These are phyloP conservation scores for Brachirus orientalis DNA, from an alignment of 2,113 vertebrate species.

Conservation along the genomic window DNA sequence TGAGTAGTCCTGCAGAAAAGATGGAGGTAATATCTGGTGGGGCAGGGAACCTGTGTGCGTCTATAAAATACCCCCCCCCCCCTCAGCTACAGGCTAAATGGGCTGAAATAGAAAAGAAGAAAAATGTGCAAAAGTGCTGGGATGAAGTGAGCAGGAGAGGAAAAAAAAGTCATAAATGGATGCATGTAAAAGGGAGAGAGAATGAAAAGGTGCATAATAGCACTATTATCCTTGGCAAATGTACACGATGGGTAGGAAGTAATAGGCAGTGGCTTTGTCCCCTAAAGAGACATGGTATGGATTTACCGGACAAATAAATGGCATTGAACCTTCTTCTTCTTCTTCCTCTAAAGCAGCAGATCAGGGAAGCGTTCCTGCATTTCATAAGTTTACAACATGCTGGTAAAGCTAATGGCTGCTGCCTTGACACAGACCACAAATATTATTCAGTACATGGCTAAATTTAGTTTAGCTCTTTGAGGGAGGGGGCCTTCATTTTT, in stretches of 20 bases:
- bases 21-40: slow-evolving; percentile 11
- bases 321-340: slow-evolving; percentile 24
- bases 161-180: too few relatives aligned
- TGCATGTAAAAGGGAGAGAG: slow-evolving; percentile 38
- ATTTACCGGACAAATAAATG: slow-evolving; percentile 32
- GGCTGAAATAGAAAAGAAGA: slow-evolving; percentile 39
- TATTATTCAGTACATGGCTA: not conserved
- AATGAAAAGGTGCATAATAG: slow-evolving; percentile 58
- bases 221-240: slow-evolving; percentile 44
- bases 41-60: not conserved
- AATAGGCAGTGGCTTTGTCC: slow-evolving; percentile 38
- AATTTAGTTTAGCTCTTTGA: too few relatives aligned
- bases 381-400: not conserved
- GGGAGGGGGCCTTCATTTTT: too few relatives aligned
- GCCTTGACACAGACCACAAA: not conserved
- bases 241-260: slow-evolving; percentile 25
- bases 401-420: not conserved
- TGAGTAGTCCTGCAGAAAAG: slow-evolving; percentile 29
- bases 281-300: slow-evolving; percentile 29
- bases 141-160: too few relatives aligned
- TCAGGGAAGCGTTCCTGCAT: slow-evolving; percentile 4
- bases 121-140: slow-evolving; percentile 35
- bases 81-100: slow-evolving; percentile 37
- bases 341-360: slow-evolving; percentile 8
- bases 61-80: slow-evolving; percentile 29